Evolutionary conservation across 2,113 vertebrate genomes (phyloP), one percentile per base, ranked within the genome.

Genomic region (Cathartes aura): DNA sequence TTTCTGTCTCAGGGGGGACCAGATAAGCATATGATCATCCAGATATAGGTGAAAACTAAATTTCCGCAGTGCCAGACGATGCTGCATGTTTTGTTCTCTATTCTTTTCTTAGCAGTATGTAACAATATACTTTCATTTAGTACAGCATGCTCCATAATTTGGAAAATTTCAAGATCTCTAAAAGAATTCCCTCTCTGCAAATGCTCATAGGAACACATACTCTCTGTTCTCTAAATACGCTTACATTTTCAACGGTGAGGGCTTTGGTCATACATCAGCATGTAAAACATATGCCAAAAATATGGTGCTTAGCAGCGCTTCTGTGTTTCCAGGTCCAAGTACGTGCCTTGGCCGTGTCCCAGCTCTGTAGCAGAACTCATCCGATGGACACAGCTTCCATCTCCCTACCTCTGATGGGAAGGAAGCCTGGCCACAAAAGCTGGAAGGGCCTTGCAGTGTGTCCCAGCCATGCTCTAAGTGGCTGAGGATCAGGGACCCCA

Each of bases 271-370:
- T 55, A 24, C 4, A 20, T 43, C 22, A 47, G 26, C 9, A 42
- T 14, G 22, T 12, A 82, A 80, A 88, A 55, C 2, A 20, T 47
- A 21, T 22, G 34, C 15, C 6, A 16, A 92, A 89, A 79, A 13
- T 4, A 26, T 0, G 2, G 21, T 56, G 18, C 26, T 86, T 76
- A 48, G 48, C 36, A 74, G 14, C 34, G 17, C 32, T 82, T 79
- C 56, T 82, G 26, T 42, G 19, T 67, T 82, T 79, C 78, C 42
- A 60, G 21, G 26, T 43, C 13, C 15, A 52, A 63, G 45, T 13
- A 20, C 13, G 5, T 15, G 11, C 40, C 27, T 86, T 73, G 45
- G 6, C 7, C 0, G 0, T 64, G 32, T 34, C 18, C 18, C 67
- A 4, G 38, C 38, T 74, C 27, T 36, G 27, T 32, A 62, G 15